A percentile compares a stretch with the other conserved stretches of the same genome.
These are phyloP conservation scores for Anguilla japonica DNA, from an alignment of 2,113 vertebrate genomes.

Conservation along the genomic window DNA sequence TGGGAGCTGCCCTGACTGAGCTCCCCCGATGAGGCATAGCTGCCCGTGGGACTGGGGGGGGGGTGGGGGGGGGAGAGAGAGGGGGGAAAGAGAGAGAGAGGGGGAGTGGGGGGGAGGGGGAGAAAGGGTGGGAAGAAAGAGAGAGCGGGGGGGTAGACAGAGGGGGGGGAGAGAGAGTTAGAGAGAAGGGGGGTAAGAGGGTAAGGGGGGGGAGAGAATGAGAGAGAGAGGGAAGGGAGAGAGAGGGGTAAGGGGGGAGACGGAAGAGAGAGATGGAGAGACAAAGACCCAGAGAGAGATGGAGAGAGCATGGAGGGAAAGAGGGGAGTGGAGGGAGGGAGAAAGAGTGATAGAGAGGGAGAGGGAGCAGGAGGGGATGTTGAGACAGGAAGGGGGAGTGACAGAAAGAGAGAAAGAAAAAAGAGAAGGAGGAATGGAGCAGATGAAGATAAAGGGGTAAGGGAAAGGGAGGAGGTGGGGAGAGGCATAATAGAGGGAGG, in stretches of 20 bases:
- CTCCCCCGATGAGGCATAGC: constrained; percentile 89
- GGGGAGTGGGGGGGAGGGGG: background rate
- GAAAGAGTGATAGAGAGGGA: background rate
- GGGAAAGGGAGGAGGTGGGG: constrained; percentile 29
- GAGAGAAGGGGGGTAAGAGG: background rate
- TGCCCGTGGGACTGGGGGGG: constrained; percentile 84
- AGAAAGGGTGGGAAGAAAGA: background rate
- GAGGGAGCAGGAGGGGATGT: background rate
- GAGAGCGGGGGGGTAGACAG: background rate
- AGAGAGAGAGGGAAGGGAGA: background rate
- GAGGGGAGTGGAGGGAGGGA: background rate
- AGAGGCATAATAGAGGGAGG: constrained; percentile 46
- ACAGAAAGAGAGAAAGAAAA: background rate
- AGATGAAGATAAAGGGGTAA: background rate
- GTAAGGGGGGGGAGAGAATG: background rate
- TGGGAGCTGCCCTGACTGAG: constrained; percentile 93
- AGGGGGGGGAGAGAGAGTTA: background rate
- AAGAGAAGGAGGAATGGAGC: background rate
- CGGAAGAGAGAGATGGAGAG: no score
- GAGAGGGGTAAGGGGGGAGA: background rate
- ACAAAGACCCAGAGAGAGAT: no score
- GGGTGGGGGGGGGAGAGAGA: background rate
- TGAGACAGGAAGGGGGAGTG: background rate
- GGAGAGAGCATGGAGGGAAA: background rate
- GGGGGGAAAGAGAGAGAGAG: background rate